These are phyloP conservation scores for Papilio polytes DNA, from an alignment of 1,140 invertebrate species.

Conservation along the genomic window DNA sequence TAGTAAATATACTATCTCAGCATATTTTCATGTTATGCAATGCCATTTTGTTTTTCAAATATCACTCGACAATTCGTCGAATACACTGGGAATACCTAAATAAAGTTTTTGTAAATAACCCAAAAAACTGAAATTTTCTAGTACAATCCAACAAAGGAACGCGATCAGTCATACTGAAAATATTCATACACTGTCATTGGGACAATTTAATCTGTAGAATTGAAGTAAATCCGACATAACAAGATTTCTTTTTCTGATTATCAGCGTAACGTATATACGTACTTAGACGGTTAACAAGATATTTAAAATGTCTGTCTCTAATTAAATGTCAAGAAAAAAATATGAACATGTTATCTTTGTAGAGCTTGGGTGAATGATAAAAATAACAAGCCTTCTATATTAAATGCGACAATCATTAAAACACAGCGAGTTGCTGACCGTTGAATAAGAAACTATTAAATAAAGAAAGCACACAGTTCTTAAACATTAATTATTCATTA, in stretches of 20 bases:
- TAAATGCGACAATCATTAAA: neutral
- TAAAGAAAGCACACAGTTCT: neutral
- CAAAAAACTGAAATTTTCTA: neutral
- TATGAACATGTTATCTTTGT: neutral
- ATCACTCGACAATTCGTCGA: neutral
- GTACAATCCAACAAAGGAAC: neutral
- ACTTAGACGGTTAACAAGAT: slow-evolving; percentile 5
- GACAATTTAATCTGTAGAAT: neutral
- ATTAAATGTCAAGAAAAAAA: slow-evolving; percentile 10
- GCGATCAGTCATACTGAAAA: neutral
- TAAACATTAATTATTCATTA: neutral
- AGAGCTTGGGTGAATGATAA: neutral
- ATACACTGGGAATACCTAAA: neutral
- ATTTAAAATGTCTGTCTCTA: slow-evolving; percentile 2
- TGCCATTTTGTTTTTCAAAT: neutral
- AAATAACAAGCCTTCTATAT: neutral
- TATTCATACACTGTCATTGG: neutral
- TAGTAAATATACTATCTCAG: neutral
- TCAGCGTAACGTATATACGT: neutral
- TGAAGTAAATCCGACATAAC: neutral
- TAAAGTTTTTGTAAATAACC: neutral
- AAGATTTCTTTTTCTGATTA: neutral
- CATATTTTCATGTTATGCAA: neutral
- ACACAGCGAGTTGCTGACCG: neutral
- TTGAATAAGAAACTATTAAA: neutral